Base-by-base conservation (phyloP, 2,888 invertebrate genomes). In the Polietes domitor region DNA sequence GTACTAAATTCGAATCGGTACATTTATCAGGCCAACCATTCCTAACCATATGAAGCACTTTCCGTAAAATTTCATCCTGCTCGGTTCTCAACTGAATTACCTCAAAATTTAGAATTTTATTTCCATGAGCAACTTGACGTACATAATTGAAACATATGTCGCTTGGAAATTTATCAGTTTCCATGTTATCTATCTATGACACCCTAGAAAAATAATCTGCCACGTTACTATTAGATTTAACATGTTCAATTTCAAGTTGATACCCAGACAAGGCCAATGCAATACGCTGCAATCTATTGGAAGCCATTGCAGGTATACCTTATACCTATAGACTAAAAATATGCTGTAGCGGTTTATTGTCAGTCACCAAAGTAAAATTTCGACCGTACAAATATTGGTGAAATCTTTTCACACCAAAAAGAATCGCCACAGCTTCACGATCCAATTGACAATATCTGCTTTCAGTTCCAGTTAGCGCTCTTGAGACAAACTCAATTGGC, bases 401-500 rank as follows among this genome's bases (percentile, higher is more conserved):
- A 73, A 85, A 86, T 9, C 72, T 76, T 63, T 80, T 82, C 6
- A 88, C 84, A 17, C 81, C 73, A 15, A 75, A 74, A 9, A 73
- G 28, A 12, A 79, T 79, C 65, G 75, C 19, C 41, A 75, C 50
- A 1, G 89, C 91, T 86, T 88, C 88, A 15, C 85, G 82, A 63
- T 88, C 88, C 9, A 88, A 77, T 55, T 88, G 87, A 5, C 85
- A 90, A 83, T 89, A 88, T 26, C 83, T 83, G 12, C 2, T 10
- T 7, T 43, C 73, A 10, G 21, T 87, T 47, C 91, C 87, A 4
- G 87, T 88, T 32, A 50, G 87, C 77, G 74, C 87, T 79, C 84
- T 82, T 19, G 89, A 91, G 0, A 90, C 90, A 87, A 88, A 91
- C 9, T 88, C 87, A 17, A 92, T 90, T 7, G 91, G 92, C 50